Evolutionary conservation across 1,140 invertebrate genomes (phyloP).

Genomic region (Scaptomyza graminum): DNA sequence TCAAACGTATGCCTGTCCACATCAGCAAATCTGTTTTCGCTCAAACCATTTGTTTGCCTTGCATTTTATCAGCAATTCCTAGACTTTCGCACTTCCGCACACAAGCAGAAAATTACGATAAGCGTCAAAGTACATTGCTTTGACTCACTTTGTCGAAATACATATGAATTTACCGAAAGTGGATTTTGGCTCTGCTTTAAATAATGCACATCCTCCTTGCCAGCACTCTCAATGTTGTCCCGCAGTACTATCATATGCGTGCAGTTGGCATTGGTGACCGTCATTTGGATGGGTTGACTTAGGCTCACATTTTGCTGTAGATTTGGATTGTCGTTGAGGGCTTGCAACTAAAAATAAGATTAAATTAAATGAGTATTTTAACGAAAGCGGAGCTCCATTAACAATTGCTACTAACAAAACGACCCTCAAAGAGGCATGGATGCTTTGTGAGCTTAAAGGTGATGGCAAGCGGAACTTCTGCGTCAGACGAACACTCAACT

Average conservation of each 20-base stretch:
- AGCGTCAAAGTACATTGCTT: conserved; percentile 15
- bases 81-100: conserved; percentile 8
- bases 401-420: conserved; percentile 36
- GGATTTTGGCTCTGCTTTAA: conserved; percentile 61
- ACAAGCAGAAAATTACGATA: conserved; percentile 16
- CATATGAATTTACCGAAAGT: conserved; percentile 58
- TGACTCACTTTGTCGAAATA: conserved; percentile 38
- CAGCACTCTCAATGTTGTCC: conserved; percentile 3
- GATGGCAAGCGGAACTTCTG: conserved; percentile 53
- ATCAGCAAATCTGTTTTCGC: not conserved
- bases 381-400: no score
- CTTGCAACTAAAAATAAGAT: conserved; percentile 43
- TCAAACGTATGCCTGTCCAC: not conserved
- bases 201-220: conserved; percentile 28
- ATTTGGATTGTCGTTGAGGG: conserved; percentile 28
- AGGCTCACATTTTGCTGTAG: conserved; percentile 44
- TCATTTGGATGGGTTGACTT: conserved; percentile 27
- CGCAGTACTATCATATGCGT: conserved; percentile 50
- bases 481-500: conserved; percentile 56
- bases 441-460: conserved; percentile 62
- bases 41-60: no score
- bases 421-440: conserved; percentile 60
- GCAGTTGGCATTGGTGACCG: conserved; percentile 38
- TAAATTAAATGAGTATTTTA: not conserved
- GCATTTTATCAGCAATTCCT: conserved; percentile 13